phyloP scores from a whole-genome alignment of 2,113 vertebrate species.

The Chascanopsetta lugubris region DNA sequence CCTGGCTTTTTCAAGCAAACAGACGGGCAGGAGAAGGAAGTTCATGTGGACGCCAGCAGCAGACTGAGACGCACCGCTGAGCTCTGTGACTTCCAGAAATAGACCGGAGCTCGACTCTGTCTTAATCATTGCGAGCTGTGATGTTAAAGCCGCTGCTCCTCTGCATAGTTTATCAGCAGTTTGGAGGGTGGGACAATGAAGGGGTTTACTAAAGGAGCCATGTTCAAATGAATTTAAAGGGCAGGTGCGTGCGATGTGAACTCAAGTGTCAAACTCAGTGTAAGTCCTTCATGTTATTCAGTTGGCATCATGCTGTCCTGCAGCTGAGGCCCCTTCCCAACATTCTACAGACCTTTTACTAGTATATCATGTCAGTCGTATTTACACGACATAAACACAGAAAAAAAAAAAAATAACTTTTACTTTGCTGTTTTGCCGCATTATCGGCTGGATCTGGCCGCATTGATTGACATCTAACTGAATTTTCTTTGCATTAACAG shows the following conservation, averaged over 20 bases:
- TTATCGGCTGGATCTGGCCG: too few relatives aligned
- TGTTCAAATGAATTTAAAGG: conserved; percentile 62
- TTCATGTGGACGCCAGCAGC: conserved; percentile 15
- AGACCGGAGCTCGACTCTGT: not conserved
- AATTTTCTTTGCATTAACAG: too few relatives aligned
- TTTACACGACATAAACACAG: too few relatives aligned
- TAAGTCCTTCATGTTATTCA: conserved; percentile 54
- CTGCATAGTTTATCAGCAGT: conserved; percentile 1
- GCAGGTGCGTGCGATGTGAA: conserved; percentile 53
- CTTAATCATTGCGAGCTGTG: conserved; percentile 16
- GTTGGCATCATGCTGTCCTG: conserved; percentile 45
- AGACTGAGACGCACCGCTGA: conserved; percentile 2
- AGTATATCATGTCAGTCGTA: too few relatives aligned
- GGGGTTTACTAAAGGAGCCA: conserved; percentile 42
- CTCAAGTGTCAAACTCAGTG: conserved; percentile 65
- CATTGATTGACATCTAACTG: too few relatives aligned
- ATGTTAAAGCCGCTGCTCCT: not conserved
- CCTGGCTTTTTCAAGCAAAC: conserved; percentile 39
- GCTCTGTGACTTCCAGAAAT: conserved; percentile 16
- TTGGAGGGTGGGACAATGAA: conserved; percentile 37
- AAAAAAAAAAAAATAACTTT: too few relatives aligned
- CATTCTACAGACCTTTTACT: too few relatives aligned
- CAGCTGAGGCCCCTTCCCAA: too few relatives aligned
- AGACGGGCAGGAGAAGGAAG: conserved; percentile 46
- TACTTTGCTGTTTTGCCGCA: too few relatives aligned